These are phyloP conservation scores for Sebastes dallii DNA, from an alignment of 2,797 vertebrate genomes.

Conservation along the genomic window DNA sequence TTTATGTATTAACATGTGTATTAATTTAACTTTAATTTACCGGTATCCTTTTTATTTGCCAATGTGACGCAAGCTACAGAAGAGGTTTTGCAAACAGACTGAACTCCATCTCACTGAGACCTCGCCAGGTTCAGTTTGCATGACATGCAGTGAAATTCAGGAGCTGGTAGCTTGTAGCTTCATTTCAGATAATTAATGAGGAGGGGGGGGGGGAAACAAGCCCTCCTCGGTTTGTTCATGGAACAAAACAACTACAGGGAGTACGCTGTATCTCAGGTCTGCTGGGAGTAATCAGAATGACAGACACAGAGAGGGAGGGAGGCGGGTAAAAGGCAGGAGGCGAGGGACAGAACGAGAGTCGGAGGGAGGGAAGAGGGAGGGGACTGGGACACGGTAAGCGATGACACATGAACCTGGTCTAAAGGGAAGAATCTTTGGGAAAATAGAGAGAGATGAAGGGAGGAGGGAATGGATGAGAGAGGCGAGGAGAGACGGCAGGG, in stretches of 20 bases:
- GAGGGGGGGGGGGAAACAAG: background rate
- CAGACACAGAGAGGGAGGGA: background rate
- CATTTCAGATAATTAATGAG: conserved; percentile 28
- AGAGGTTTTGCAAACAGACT: background rate
- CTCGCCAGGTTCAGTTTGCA: background rate
- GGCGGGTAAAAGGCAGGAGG: background rate
- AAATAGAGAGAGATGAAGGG: background rate
- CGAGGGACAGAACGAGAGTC: conserved; percentile 6
- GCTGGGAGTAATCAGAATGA: conserved; percentile 38
- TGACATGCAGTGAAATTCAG: background rate
- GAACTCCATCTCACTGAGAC: background rate
- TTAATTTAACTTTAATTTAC: background rate
- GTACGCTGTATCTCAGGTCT: conserved; percentile 18
- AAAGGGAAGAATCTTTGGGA: conserved; percentile 21
- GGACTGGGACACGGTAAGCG: background rate
- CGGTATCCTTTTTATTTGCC: background rate
- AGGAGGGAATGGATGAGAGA: background rate
- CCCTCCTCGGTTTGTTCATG: conserved; percentile 2
- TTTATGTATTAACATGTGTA: background rate
- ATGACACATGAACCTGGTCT: conserved; percentile 30
- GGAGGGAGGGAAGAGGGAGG: conserved; percentile 3
- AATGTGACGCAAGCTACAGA: background rate
- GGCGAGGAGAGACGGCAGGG: background rate
- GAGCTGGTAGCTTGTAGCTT: background rate
- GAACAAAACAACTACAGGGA: conserved; percentile 48